Percentiles rank a stretch among this genome's conserved stretches.
Conservation (phyloP, 2,113 vertebrate genomes). For the Antechinus flavipes region DNA sequence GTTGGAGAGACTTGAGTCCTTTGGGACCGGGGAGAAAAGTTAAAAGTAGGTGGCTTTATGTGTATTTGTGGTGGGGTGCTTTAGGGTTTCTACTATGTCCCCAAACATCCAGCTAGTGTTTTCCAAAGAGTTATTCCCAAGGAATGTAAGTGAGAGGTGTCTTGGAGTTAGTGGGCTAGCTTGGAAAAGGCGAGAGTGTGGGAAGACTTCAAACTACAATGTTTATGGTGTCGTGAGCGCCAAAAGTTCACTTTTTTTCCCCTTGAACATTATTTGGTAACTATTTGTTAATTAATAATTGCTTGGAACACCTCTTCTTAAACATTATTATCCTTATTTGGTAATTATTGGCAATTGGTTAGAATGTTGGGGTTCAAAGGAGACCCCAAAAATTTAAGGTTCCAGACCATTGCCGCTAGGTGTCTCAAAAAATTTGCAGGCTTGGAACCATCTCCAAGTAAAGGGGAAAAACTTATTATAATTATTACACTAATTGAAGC, state of each 20-base stretch:
- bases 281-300: neutral
- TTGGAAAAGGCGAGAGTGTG: neutral
- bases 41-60: neutral
- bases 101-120: neutral
- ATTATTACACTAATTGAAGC: too few species aligned
- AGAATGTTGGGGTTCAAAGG: too few species aligned
- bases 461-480: too few species aligned
- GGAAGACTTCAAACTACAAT: neutral
- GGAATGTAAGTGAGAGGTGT: neutral
- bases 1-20: neutral
- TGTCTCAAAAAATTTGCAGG: too few species aligned
- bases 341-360: too few species aligned
- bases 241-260: neutral
- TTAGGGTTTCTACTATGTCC: neutral
- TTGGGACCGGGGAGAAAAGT: neutral
- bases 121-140: slow-evolving; percentile 12
- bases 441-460: too few species aligned
- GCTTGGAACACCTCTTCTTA: too few species aligned
- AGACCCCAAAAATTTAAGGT: too few species aligned
- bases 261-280: neutral
- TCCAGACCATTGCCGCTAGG: too few species aligned
- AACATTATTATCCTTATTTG: too few species aligned
- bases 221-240: neutral
- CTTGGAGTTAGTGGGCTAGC: neutral
- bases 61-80: neutral